Base-by-base conservation (phyloP, 2,888 invertebrate genomes). In the Brachyptera risi region DNA sequence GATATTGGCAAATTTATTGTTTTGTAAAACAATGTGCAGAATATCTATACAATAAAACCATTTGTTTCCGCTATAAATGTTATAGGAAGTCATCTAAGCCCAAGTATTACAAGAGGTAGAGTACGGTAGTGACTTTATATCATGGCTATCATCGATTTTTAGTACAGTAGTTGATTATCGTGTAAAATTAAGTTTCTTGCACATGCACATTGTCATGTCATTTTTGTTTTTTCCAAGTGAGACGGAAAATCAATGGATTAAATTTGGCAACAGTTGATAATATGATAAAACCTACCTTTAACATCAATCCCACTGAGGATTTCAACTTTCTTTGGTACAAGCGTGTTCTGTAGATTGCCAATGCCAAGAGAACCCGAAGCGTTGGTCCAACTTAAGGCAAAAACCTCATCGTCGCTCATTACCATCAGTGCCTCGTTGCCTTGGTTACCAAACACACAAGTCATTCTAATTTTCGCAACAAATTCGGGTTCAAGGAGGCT, bases 381-480 rank as follows among this genome's bases (percentile, higher is more conserved):
- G 67, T 84, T 83, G 11, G 77, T n/a, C n/a, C n/a, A 78, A 27
- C 83, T 83, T 38, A 84, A 67, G 1, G 79, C 79, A 69, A 77
- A 83, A 0, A 84, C 82, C 65, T 79, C 79, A 67, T 80, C 80
- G 64, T 78, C 77, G 61, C 78, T 76, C 9, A 79, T 80, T n/a
- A 83, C 78, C 58, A 83, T 73, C 40, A 84, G 71, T 4, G 82
- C 82, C 71, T 83, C 82, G 70, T 81, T 81, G 1, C 81, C 83
- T 26, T 79, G 74, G 66, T 76, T 80, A 77, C 83, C 83, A 71
- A 79, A 83, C 15, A 83, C 81, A 64, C 79, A 76, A 23, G 78
- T 78, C 67, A 79, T 74, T 65, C 76, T 77, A 31, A 83, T 76
- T 56, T 74, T 76, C 1, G 73, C 68, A 1, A 79, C 69, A 63